Conservation (phyloP, 2,113 vertebrate genomes). For the Toxotes jaculatrix region DNA sequence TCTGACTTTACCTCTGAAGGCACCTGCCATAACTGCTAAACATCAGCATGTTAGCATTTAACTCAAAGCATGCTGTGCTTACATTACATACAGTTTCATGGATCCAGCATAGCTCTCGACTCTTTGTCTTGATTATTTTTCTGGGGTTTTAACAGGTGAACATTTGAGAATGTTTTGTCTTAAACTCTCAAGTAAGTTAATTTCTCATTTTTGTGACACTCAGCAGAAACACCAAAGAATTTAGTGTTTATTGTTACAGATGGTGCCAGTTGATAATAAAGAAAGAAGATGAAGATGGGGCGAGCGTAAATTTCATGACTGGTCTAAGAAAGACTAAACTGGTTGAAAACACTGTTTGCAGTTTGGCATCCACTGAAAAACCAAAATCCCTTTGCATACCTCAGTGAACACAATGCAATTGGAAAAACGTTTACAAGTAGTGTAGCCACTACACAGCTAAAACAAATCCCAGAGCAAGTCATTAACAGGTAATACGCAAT, state of each 20-base stretch:
- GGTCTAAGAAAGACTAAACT: not conserved
- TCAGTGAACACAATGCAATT: conserved; percentile 45
- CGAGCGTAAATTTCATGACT: not conserved
- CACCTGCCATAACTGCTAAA: too few species aligned
- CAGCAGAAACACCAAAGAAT: not conserved
- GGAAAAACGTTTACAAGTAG: conserved; percentile 56
- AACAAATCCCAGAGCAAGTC: conserved; percentile 62
- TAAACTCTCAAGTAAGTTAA: not conserved
- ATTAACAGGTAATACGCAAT: conserved; percentile 66
- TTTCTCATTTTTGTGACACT: not conserved
- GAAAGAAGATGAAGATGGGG: not conserved
- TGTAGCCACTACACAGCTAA: conserved; percentile 24
- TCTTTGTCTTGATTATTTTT: not conserved
- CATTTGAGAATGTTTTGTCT: not conserved
- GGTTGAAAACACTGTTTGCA: not conserved
- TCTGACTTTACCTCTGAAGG: too few species aligned
- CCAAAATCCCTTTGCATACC: conserved; percentile 33
- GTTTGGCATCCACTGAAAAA: conserved; percentile 25
- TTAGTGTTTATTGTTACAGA: not conserved
- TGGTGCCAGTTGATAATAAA: not conserved
- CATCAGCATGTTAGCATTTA: not conserved
- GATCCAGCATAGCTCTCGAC: not conserved
- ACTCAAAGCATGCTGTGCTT: too few species aligned
- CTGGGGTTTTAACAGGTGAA: too few species aligned
- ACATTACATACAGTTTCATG: not conserved